A percentile compares a stretch with the other conserved stretches of the same genome.
Evolutionary conservation across 2,113 vertebrate species (phyloP).

Genomic region (Montifringilla adamsi): DNA sequence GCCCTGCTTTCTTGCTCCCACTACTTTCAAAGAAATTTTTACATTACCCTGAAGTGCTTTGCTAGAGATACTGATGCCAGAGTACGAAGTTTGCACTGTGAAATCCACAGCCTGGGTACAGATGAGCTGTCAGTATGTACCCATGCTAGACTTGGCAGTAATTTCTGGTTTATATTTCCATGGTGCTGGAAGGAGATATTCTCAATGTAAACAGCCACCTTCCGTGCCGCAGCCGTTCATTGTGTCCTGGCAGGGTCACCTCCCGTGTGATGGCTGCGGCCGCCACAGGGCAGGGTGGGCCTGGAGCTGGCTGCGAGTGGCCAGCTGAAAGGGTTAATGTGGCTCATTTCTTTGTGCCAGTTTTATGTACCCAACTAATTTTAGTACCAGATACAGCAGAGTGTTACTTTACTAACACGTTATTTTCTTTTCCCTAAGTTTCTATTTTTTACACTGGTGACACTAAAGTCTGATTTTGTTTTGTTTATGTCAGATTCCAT

Average conservation of each 20-base stretch:
- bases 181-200: not conserved
- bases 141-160: not conserved
- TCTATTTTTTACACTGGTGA: not conserved
- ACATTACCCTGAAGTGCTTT: not conserved
- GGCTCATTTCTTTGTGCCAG: not conserved
- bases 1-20: not conserved
- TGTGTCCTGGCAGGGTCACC: not conserved
- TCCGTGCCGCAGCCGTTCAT: not conserved
- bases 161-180: not conserved
- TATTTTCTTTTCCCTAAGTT: not conserved
- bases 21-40: not conserved
- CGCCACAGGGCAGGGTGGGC: accelerated
- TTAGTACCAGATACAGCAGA: not conserved
- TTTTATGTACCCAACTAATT: not conserved
- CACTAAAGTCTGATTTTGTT: not conserved
- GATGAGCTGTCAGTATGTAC: accelerated
- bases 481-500: slow-evolving; percentile 83
- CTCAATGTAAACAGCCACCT: not conserved
- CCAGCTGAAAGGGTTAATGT: not conserved
- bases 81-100: not conserved
- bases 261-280: accelerated
- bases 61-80: not conserved
- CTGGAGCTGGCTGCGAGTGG: not conserved
- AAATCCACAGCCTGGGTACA: not conserved
- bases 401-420: not conserved